Base-by-base conservation (phyloP, 2,113 vertebrate genomes). In the Pedetes capensis region DNA sequence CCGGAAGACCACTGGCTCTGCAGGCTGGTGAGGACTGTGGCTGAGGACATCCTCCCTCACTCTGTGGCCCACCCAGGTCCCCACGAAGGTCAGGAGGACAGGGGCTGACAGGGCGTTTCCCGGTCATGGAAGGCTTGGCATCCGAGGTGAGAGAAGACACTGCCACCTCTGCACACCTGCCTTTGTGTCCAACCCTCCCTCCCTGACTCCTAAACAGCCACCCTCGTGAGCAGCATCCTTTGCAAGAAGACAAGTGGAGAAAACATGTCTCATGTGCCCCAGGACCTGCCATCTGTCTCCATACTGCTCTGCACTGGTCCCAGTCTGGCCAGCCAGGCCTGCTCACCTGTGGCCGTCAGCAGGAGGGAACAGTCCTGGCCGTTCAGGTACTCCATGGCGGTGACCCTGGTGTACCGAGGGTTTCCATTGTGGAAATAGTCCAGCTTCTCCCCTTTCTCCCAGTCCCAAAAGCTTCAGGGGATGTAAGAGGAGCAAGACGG, bases 381-480 rank as follows among this genome's bases (percentile, higher is more conserved):
- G 0, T 99, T 99, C 96, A 99, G 98, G 96, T 99, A 99, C 97
- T 99, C 99, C 99, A 99, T 99, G 20, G 99, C 99, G 0, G 99
- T 99, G 98, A 99, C 99, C 87, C 99, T 98, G 1, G 99, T 99
- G 97, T 99, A 99, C 0, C 99, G 99, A 1, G 99, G 99, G 98
- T 99, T 99, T 61, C 99, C 99, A 0, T 99, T 99, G 98, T 99
- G 99, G 98, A 99, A 99, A 59, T 99, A 99, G 87, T 99, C 99
- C 97, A 99, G 95, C 94, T 99, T 99, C 78, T 99, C 99, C 13
- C 99, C 99, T 80, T 99, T 99, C 97, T 99, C 99, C 99, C 99
- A 99, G 98, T 99, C 99, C 99, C 99, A 99, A 79, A 99, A 99
- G 49, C 99, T 99, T 63, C 2, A 27, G 49, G 91, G 25, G 81